Evolutionary conservation across 2,113 vertebrate genomes (phyloP), one percentile per base, ranked within the genome.

Genomic region (Alethe diademata): DNA sequence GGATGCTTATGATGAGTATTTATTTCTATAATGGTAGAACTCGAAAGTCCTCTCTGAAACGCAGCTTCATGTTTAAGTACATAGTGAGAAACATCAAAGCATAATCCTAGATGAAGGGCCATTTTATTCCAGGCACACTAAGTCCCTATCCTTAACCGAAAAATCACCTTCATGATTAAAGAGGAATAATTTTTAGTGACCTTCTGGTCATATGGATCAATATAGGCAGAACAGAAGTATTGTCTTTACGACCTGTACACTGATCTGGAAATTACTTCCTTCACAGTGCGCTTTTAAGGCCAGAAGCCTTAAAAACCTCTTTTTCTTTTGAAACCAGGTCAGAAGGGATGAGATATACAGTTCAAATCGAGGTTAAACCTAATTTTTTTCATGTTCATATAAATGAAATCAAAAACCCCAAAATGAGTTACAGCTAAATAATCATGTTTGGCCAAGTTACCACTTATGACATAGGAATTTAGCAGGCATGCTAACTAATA

Each of bases 391-490:
- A 43, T 93, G 54, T 90, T 94, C 50, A 19, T 43, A 92, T 58
- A 95, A 96, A 96, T 79, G 54, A 58, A 87, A 91, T 90, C 51
- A 62, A 73, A 85, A 74, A 28, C 8, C 1, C 82, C 79, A 91
- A 87, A 95, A 95, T 95, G 61, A 97, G 56, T 97, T 97, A 97
- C 45, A 96, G 75, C 88, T 97, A 97, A 97, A 95, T 96, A 91
- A 96, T 96, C 64, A n/a, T 75, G 90, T 96, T 91, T 96, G 92
- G 84, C 93, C 69, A 71, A 85, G 69, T 92, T 95, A 96, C 85
- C 54, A 86, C 60, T 97, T 97, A 97, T 80, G 92, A 97, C 97
- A 98, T 48, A 95, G 96, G 97, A 97, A 98, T 98, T 98, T 93
- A 97, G 95, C 76, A 95, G 95, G 93, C 86, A 92, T 97, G 97